Base-by-base conservation (phyloP, 2,888 invertebrate genomes). In the Macropis europaea region DNA sequence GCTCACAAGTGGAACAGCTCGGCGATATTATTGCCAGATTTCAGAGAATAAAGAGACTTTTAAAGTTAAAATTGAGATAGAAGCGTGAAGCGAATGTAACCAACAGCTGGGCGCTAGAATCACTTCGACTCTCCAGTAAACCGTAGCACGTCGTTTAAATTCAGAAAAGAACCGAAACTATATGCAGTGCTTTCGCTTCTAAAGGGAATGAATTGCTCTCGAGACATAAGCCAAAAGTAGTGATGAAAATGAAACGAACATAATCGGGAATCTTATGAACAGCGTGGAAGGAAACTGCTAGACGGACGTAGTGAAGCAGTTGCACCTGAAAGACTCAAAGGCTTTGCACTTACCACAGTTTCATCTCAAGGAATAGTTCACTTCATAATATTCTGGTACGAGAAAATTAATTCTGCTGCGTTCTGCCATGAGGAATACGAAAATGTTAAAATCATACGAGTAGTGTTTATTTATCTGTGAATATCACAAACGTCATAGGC, bases 41-140 rank as follows among this genome's bases (percentile, higher is more conserved):
- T 36, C 47, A 53, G 47, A 66, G 69, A 70, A 72, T 69, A 69
- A 59, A 73, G 67, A 60, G 66, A 74, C 64, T 73, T 62, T 57
- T 61, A 22, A 74, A 76, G 76, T 80, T 78, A 66, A 71, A 76
- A 78, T 78, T 71, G 74, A 73, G 74, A 76, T 74, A 71, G 63
- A 17, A 61, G 61, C 40, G 57, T 43, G 63, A 68, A 74, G 53
- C 67, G 66, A 34, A 54, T 56, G 40, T 47, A 47, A 53, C 32
- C 43, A 38, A 28, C 32, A 40, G 26, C 22, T 28, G n/a, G n/a
- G n/a, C 28, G 32, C n/a, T 15, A 36, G 13, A 43, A 36, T 15
- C 36, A 17, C 24, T 15, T 22, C 17, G 24, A 15, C n/a, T 52
- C 36, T 22, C 24, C 26, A 45, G 26, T 53, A 34, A 71, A 59